These are phyloP conservation scores for Oncopodura yosiiana DNA, from an alignment of 1,140 invertebrate species.

Conservation along the genomic window DNA sequence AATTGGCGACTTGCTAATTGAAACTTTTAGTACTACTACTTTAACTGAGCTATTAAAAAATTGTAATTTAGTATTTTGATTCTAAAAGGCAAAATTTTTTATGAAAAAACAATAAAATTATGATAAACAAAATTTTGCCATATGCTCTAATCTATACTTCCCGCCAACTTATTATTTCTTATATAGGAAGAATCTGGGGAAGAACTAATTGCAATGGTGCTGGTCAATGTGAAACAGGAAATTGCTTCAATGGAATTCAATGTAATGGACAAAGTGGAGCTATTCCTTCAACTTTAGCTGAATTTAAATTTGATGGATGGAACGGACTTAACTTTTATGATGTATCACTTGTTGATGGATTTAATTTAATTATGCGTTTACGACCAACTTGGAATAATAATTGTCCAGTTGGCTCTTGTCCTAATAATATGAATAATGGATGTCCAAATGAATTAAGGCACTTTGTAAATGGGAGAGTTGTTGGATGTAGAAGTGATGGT, in stretches of 20 bases:
- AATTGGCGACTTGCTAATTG: too few species aligned
- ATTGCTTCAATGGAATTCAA: constrained; percentile 40
- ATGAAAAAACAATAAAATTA: too few species aligned
- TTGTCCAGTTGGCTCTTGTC: constrained; percentile 20
- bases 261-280: constrained; percentile 42
- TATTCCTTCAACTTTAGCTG: constrained; percentile 42
- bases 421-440: too few species aligned
- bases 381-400: not conserved
- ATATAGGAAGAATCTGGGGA: constrained; percentile 38
- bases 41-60: too few species aligned
- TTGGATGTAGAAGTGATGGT: constrained; percentile 45
- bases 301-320: constrained; percentile 41
- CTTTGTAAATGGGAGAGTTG: constrained; percentile 32
- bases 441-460: constrained; percentile 3
- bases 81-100: too few species aligned
- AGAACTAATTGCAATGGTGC: constrained; percentile 34
- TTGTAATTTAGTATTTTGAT: too few species aligned
- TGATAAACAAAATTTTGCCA: too few species aligned
- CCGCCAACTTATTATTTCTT: too few species aligned
- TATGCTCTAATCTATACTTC: too few species aligned
- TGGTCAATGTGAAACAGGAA: constrained; percentile 38
- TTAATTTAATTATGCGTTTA: constrained; percentile 39
- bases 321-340: constrained; percentile 42
- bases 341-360: constrained; percentile 44
- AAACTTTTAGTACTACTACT: too few species aligned